Evolutionary conservation across 2,113 vertebrate species (phyloP).

Genomic region (Pterocles burchelli): DNA sequence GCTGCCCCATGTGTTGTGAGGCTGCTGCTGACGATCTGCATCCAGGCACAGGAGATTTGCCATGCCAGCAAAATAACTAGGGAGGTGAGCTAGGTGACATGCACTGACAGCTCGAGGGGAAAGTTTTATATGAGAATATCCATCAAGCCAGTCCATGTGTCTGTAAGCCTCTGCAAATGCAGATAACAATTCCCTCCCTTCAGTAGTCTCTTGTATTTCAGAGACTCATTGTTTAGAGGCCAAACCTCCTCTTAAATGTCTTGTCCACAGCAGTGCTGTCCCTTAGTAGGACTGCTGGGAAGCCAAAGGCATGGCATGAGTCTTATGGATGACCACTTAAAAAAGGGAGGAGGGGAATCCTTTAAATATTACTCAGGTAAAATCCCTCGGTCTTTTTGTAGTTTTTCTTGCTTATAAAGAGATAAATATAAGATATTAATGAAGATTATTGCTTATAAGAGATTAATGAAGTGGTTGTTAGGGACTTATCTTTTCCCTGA

Average conservation of each 20-base stretch:
- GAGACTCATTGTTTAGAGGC: background rate
- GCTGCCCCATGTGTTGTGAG: background rate
- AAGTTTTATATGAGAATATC: background rate
- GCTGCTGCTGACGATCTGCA: background rate
- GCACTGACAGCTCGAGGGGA: fast-evolving
- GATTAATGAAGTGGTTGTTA: constrained; percentile 30
- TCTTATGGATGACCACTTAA: background rate
- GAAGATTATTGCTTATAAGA: background rate
- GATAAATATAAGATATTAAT: background rate
- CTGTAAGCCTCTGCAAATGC: background rate
- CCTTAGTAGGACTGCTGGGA: background rate
- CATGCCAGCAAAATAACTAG: too few species aligned
- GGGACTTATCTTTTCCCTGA: background rate
- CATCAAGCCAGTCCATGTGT: background rate
- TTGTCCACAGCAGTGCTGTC: background rate
- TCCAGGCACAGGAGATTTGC: background rate
- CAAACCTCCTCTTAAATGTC: background rate
- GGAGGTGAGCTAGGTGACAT: background rate
- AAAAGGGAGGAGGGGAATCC: background rate
- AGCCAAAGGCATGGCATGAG: background rate
- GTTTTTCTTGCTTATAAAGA: background rate
- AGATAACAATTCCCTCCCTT: background rate
- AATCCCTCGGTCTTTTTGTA: background rate
- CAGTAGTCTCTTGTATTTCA: background rate
- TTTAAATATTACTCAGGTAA: background rate